Evolutionary conservation across 2,888 invertebrate genomes (phyloP).

Genomic region (Yponomeuta cagnagella): DNA sequence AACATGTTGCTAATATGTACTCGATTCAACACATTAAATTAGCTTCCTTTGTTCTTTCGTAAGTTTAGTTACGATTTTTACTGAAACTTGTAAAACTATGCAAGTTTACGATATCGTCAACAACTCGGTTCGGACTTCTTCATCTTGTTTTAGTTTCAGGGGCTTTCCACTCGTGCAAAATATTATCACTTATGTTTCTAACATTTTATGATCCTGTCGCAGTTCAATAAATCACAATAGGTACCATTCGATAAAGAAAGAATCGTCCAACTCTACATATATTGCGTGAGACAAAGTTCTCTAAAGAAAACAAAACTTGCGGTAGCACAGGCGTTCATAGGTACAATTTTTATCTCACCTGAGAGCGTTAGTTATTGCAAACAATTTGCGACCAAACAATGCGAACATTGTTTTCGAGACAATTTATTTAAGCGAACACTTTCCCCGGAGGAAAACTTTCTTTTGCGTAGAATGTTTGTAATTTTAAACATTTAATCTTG

Average conservation of each 20-base stretch:
- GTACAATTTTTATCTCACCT: constrained; percentile 9
- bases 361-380: constrained; percentile 42
- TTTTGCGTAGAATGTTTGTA: constrained; percentile 31
- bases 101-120: too few species aligned
- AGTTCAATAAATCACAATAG: neutral
- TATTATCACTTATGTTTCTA: too few species aligned
- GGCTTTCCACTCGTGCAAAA: too few species aligned
- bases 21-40: neutral
- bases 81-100: neutral
- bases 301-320: constrained; percentile 2
- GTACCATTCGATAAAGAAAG: neutral
- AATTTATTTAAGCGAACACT: constrained; percentile 57
- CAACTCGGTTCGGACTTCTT: too few species aligned
- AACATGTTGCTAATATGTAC: too few species aligned
- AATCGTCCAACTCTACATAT: constrained; percentile 30
- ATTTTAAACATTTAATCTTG: constrained; percentile 16
- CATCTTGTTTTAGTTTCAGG: too few species aligned
- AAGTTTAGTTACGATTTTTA: neutral
- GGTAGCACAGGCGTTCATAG: neutral
- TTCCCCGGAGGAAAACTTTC: constrained; percentile 60
- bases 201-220: neutral
- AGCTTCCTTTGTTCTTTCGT: neutral
- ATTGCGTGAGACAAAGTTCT: neutral
- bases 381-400: constrained; percentile 62
- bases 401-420: constrained; percentile 62